phyloP scores from a whole-genome alignment of 2,797 vertebrate genomes.

The Silurus aristotelis region DNA sequence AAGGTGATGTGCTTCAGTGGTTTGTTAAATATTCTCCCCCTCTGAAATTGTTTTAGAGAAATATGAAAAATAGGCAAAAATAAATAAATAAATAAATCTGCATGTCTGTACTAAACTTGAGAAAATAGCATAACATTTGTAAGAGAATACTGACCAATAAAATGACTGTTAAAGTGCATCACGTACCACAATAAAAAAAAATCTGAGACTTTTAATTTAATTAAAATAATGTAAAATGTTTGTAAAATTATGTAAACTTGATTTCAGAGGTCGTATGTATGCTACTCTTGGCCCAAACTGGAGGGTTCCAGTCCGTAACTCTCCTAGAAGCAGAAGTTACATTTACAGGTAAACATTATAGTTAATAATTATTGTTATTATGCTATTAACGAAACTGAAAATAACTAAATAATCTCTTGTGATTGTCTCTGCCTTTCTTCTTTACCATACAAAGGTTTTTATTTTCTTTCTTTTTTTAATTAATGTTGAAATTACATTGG shows the following conservation, averaged over 20 bases:
- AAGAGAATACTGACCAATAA: background rate
- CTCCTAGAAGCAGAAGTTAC: constrained; percentile 88
- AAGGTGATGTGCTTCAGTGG: constrained; percentile 74
- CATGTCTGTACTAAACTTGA: background rate
- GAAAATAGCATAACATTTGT: background rate
- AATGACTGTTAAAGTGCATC: background rate
- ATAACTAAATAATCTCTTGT: background rate
- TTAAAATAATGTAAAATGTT: background rate
- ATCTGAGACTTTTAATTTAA: background rate
- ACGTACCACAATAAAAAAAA: background rate
- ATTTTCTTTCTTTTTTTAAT: background rate
- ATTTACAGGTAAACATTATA: constrained; percentile 83
- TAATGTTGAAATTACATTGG: background rate
- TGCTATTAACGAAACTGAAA: background rate
- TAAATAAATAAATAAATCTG: too few relatives aligned
- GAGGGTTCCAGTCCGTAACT: constrained; percentile 88
- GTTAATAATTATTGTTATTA: background rate
- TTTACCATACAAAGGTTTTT: too few relatives aligned
- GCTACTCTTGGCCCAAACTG: constrained; percentile 96
- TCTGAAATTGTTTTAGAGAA: background rate
- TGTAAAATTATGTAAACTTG: background rate
- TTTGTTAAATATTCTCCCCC: background rate
- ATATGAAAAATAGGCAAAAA: background rate
- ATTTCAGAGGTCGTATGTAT: constrained; percentile 92
- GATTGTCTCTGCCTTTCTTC: background rate